Evolutionary conservation across 1,140 invertebrate genomes (phyloP).

Genomic region (Hesperophylax magnus): DNA sequence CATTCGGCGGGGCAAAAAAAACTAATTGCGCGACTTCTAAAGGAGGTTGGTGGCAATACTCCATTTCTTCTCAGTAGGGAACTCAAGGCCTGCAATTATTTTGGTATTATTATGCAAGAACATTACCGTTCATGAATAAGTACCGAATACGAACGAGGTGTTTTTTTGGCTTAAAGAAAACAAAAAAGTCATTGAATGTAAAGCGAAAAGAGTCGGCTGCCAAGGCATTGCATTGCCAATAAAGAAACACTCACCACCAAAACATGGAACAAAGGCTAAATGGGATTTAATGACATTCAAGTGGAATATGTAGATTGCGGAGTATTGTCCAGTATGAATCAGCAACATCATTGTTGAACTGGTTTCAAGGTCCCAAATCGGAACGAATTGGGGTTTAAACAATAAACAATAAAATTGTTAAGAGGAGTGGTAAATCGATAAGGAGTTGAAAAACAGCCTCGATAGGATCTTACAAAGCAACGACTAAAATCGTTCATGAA

Average conservation of each 20-base stretch:
- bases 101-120: not conserved
- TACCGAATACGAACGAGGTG: not conserved
- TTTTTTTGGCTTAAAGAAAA: not conserved
- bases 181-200: not conserved
- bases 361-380: not conserved
- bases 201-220: not conserved
- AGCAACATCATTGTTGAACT: not conserved
- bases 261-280: constrained; percentile 17
- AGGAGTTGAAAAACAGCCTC: too few relatives aligned
- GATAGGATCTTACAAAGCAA: too few relatives aligned
- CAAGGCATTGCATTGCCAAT: not conserved
- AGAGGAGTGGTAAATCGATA: too few relatives aligned
- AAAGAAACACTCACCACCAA: not conserved
- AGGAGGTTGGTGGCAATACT: not conserved
- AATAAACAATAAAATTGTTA: not conserved
- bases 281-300: constrained; percentile 14
- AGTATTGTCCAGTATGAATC: constrained; percentile 18
- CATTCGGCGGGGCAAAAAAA: not conserved
- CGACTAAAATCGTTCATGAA: too few relatives aligned
- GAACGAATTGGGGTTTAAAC: not conserved
- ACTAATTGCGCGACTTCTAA: constrained; percentile 5
- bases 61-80: not conserved
- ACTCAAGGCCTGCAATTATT: constrained; percentile 1
- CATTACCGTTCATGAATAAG: not conserved
- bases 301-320: not conserved